Base-by-base conservation (phyloP, 2,888 invertebrate species). In the Nomada ferruginata region DNA sequence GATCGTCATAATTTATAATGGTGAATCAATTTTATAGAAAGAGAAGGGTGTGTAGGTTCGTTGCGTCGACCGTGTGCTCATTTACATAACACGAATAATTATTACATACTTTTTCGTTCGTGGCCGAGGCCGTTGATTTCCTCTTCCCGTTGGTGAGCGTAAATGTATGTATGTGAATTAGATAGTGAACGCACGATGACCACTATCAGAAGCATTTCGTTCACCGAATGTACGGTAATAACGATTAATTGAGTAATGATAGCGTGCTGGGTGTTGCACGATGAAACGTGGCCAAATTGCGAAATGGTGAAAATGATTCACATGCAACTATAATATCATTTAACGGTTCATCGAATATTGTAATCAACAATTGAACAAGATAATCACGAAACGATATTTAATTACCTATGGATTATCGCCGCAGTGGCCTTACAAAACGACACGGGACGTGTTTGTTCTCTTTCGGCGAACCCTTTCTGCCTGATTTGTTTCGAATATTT, bases 11-110 rank as follows among this genome's bases (percentile, higher is more conserved):
- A 79, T 79, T 75, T 75, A 83, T 64, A 79, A 78, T 44, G 57
- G 82, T 42, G 78, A 76, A 82, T 82, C 80, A 80, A 82, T 75
- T 79, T 80, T 75, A 65, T 57, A 60, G 79, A 64, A 72, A 79
- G 68, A 55, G 50, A 68, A 63, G 66, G n/a, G 29, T 29, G 29
- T 29, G 15, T 36, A 20, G 15, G 20, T 13, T 9, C 53, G 18
- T 15, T 9, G 23, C 29, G 53, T 36, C 13, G 42, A 10, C 29
- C 23, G 52, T 13, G 47, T 36, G 44, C 52, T 10, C 68, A 73
- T 79, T 81, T 81, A 64, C 80, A 78, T 80, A 78, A 65, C 72
- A 23, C 18, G 79, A 65, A 68, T 74, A 74, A 79, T 80, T 80
- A 80, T 79, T 68, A 68, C 9, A 80, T 79, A 66, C 59, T 64